Percentiles rank a stretch among this genome's conserved stretches.
These are phyloP conservation scores for Ptyas mucosa DNA, from an alignment of 2,113 vertebrate species.

Conservation along the genomic window DNA sequence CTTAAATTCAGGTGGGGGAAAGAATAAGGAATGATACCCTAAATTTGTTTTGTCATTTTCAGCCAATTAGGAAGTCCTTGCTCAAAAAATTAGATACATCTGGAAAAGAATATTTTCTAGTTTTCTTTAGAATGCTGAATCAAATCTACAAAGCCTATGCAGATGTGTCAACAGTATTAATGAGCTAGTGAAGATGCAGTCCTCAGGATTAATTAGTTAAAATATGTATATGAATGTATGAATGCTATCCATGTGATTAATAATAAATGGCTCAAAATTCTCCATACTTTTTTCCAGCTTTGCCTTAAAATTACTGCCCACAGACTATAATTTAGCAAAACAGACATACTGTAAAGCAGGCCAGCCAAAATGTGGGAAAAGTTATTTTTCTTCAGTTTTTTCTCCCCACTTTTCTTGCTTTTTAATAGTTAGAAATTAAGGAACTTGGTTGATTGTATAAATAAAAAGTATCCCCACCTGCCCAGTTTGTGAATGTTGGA, in stretches of 20 bases:
- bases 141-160: not conserved
- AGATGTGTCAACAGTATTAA: not conserved
- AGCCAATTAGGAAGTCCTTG: not conserved
- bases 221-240: not conserved
- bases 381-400: not conserved
- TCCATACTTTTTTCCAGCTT: slow-evolving; percentile 30
- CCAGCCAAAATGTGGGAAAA: slow-evolving; percentile 4
- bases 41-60: slow-evolving; percentile 9
- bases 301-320: slow-evolving; percentile 45
- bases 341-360: slow-evolving; percentile 8
- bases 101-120: not conserved
- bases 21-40: not conserved
- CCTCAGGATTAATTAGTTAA: slow-evolving; percentile 13
- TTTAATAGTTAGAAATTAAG: slow-evolving; percentile 39
- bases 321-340: slow-evolving; percentile 45
- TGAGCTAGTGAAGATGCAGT: slow-evolving; percentile 38
- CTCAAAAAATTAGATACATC: not conserved
- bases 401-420: not conserved
- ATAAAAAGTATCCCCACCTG: slow-evolving; percentile 49
- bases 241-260: not conserved
- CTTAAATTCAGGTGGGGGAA: not conserved
- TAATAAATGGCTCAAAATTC: slow-evolving; percentile 25
- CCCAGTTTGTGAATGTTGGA: slow-evolving; percentile 52
- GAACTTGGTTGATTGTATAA: slow-evolving; percentile 55
- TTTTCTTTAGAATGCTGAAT: not conserved